Evolutionary conservation across 2,888 invertebrate species (phyloP).

Genomic region (Mamestra brassicae): DNA sequence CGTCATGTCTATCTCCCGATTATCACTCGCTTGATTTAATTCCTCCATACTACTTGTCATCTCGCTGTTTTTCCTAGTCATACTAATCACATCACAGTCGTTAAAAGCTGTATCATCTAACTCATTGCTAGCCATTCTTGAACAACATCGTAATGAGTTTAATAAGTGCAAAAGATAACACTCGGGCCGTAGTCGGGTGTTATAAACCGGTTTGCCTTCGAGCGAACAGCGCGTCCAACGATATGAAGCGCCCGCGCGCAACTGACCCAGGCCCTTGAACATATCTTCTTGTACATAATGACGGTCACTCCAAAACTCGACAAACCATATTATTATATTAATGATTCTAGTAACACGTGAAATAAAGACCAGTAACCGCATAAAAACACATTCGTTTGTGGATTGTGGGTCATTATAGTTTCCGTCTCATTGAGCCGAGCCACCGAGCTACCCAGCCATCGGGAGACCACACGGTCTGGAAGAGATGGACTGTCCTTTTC

Average conservation of each 20-base stretch:
- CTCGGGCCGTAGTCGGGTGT: neutral
- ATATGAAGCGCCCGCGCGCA: neutral
- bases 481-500: conserved; percentile 41
- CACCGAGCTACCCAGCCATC: conserved; percentile 27
- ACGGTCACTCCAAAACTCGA: neutral
- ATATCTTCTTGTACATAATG: neutral
- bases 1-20: no score
- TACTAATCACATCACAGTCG: no score
- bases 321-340: conserved; percentile 21
- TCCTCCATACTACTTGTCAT: no score
- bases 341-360: conserved; percentile 35
- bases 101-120: no score
- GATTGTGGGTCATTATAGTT: conserved; percentile 65
- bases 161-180: no score
- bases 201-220: neutral
- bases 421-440: conserved; percentile 65
- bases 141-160: no score
- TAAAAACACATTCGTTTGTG: conserved; percentile 66
- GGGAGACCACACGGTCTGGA: conserved; percentile 44
- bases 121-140: no score
- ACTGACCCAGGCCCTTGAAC: neutral
- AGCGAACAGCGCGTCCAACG: neutral
- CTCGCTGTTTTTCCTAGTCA: no score
- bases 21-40: no score
- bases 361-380: conserved; percentile 41